Percentiles rank a stretch among this genome's conserved stretches.
Evolutionary conservation across 2,113 vertebrate genomes (phyloP).

Genomic region (Bujurquina vittata): DNA sequence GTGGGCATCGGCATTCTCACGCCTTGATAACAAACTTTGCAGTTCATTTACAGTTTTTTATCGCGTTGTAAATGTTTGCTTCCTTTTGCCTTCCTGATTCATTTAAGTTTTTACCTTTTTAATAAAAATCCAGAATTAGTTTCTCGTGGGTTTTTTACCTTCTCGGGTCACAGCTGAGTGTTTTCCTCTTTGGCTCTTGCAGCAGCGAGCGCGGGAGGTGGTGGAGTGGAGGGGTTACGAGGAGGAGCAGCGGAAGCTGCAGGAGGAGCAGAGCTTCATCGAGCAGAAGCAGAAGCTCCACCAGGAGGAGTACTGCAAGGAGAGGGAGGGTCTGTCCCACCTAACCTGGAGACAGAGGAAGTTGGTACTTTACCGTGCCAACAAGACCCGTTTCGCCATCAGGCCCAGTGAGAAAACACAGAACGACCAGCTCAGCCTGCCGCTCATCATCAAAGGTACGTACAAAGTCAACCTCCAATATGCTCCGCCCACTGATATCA

Average conservation of each 20-base stretch:
- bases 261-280: constrained; percentile 82
- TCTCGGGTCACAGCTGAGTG: not conserved
- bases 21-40: too few species aligned
- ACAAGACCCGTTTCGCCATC: constrained; percentile 61
- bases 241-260: constrained; percentile 82
- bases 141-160: too few species aligned
- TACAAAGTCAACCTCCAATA: not conserved
- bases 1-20: too few species aligned
- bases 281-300: constrained; percentile 85
- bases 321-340: constrained; percentile 76
- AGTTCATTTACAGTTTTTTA: too few species aligned
- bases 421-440: constrained; percentile 70
- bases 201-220: constrained; percentile 92
- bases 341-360: constrained; percentile 88
- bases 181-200: constrained; percentile 3
- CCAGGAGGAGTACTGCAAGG: constrained; percentile 79
- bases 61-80: too few species aligned
- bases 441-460: constrained; percentile 91
- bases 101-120: too few species aligned
- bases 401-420: constrained; percentile 80
- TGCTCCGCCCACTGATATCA: not conserved
- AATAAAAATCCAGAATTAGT: not conserved
- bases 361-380: constrained; percentile 74
- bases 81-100: too few species aligned
- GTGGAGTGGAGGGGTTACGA: constrained; percentile 86